A percentile compares a stretch with the other conserved stretches of the same genome.
phyloP scores from a whole-genome alignment of 2,888 invertebrate species.

The Orgyia antiqua region DNA sequence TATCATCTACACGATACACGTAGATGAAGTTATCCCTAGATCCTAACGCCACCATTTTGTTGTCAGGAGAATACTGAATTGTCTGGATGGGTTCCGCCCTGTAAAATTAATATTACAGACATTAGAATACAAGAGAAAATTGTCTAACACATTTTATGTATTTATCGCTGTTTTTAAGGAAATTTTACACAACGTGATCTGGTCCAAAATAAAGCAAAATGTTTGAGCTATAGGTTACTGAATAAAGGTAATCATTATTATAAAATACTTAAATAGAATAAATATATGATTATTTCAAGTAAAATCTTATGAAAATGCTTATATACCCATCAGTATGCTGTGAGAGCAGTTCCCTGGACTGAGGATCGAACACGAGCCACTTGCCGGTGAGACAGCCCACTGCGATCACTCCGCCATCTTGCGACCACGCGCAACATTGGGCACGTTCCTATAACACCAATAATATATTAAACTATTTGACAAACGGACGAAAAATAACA shows the following conservation, averaged over 20 bases:
- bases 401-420: conserved; percentile 85
- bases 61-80: conserved; percentile 89
- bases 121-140: too few relatives aligned
- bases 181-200: too few relatives aligned
- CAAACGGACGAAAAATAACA: too few relatives aligned
- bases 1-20: conserved; percentile 89
- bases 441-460: conserved; percentile 85
- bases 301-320: too few relatives aligned
- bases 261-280: too few relatives aligned
- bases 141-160: too few relatives aligned
- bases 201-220: too few relatives aligned
- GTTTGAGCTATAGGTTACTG: too few relatives aligned
- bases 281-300: too few relatives aligned
- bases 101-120: conserved; percentile 5
- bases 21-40: conserved; percentile 94
- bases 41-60: conserved; percentile 88
- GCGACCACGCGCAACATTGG: conserved; percentile 89
- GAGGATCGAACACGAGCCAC: conserved; percentile 91
- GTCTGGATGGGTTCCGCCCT: conserved; percentile 81
- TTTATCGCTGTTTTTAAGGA: too few relatives aligned
- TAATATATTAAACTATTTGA: not conserved
- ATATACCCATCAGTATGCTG: conserved; percentile 82
- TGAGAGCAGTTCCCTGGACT: conserved; percentile 84
- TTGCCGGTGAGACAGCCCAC: conserved; percentile 88
- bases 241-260: too few relatives aligned